phyloP scores from a whole-genome alignment of 30 jellyfish, hydroid and myxozoan genomes.

The Cassiopea xamachana region DNA sequence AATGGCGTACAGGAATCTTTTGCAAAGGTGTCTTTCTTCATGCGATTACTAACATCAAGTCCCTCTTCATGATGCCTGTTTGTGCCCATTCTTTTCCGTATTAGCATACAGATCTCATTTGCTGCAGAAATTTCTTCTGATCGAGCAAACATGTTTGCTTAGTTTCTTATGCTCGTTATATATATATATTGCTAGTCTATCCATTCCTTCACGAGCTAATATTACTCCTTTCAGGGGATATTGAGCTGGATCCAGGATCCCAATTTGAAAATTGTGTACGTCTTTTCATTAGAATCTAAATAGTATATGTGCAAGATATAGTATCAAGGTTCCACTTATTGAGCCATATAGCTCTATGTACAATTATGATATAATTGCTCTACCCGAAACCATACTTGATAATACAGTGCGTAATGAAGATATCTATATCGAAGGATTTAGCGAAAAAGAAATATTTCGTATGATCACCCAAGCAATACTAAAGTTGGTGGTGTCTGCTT shows the following conservation, averaged over 20 bases:
- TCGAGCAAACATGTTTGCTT: too few species aligned
- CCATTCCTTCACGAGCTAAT: neutral
- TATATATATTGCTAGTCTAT: neutral
- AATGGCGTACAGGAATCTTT: slow-evolving; percentile 34
- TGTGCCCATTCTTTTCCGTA: neutral
- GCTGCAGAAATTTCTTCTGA: neutral
- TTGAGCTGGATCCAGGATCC: slow-evolving; percentile 4
- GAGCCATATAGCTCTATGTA: slow-evolving; percentile 20
- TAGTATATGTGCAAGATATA: slow-evolving; percentile 34
- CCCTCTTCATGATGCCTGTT: neutral
- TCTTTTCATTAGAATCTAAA: slow-evolving; percentile 24
- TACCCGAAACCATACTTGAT: slow-evolving; percentile 3
- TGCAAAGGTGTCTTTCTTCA: neutral
- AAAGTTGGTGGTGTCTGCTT: slow-evolving; percentile 56
- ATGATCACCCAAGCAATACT: slow-evolving; percentile 47
- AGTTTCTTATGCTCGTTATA: neutral
- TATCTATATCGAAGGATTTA: slow-evolving; percentile 11
- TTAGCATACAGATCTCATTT: neutral
- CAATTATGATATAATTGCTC: slow-evolving; percentile 8
- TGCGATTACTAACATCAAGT: neutral
- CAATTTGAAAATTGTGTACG: neutral
- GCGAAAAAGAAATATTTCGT: slow-evolving; percentile 9
- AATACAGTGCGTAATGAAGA: neutral
- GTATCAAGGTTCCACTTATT: slow-evolving; percentile 11
- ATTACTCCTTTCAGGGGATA: neutral